phyloP scores from a whole-genome alignment of 2,888 invertebrate genomes.

The Tupiocoris notatus region DNA sequence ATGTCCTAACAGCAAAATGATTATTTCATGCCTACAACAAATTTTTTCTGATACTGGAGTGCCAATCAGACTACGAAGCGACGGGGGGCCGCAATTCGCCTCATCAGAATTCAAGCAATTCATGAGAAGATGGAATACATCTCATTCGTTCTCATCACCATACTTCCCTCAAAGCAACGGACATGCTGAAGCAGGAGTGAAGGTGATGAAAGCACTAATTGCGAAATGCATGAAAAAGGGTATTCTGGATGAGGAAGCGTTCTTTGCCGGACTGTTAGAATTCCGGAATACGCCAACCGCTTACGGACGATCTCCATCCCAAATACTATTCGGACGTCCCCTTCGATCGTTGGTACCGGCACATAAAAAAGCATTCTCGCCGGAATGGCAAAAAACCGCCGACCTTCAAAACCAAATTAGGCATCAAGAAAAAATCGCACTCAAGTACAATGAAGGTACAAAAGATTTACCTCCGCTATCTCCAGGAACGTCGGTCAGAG shows the following conservation, averaged over 20 bases:
- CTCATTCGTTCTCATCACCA: not conserved
- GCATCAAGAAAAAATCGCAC: not conserved
- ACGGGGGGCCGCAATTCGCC: not conserved
- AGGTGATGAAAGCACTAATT: not conserved
- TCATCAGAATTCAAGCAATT: constrained; percentile 4
- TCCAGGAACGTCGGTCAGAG: not conserved
- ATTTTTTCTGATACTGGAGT: not conserved
- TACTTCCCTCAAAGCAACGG: constrained; percentile 21
- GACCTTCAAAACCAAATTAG: not conserved
- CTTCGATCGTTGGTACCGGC: constrained; percentile 12
- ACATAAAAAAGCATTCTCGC: not conserved
- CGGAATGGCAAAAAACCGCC: not conserved
- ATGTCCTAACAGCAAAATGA: not conserved
- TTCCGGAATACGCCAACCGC: not conserved
- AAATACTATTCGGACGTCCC: constrained; percentile 6
- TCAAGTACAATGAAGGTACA: not conserved
- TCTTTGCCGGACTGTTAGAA: constrained; percentile 1
- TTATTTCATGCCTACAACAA: not conserved
- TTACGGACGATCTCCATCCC: not conserved
- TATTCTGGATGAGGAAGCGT: constrained; percentile 4
- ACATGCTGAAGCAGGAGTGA: constrained; percentile 9
- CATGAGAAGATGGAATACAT: not conserved
- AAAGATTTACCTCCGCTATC: not conserved
- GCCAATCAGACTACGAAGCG: no score
- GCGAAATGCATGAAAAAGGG: not conserved